These are phyloP conservation scores for Phalanger gymnotis DNA, from an alignment of 2,797 vertebrate species.

Conservation along the genomic window DNA sequence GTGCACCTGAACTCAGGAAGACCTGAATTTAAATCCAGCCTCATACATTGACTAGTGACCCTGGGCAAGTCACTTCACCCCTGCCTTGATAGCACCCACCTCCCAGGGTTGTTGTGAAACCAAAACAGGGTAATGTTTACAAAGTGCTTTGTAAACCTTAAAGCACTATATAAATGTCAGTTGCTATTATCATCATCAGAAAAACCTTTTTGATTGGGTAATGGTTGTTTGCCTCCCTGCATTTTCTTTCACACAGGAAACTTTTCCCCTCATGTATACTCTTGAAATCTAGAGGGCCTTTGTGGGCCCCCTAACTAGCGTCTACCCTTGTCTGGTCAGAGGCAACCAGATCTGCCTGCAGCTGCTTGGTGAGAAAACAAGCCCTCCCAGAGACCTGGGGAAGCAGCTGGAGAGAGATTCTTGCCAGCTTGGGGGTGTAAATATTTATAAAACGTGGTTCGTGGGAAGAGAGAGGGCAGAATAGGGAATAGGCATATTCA, in stretches of 20 bases:
- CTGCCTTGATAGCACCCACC: background rate
- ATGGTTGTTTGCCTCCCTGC: conserved; percentile 20
- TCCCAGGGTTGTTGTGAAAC: background rate
- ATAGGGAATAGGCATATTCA: conserved; percentile 65
- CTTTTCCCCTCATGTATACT: conserved; percentile 62
- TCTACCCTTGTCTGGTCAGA: conserved; percentile 74
- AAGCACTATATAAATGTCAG: background rate
- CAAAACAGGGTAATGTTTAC: background rate
- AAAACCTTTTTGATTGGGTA: background rate
- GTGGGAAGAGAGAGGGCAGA: conserved; percentile 71
- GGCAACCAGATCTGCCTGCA: conserved; percentile 76
- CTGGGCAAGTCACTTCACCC: background rate
- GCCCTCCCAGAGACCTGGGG: conserved; percentile 73
- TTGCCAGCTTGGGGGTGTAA: conserved; percentile 83
- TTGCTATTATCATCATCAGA: background rate
- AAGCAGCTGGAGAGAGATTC: conserved; percentile 82
- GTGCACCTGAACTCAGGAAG: background rate
- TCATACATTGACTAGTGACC: background rate
- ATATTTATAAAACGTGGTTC: conserved; percentile 81
- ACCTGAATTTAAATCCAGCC: background rate
- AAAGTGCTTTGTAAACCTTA: background rate
- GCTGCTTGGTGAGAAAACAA: conserved; percentile 78
- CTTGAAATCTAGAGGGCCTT: conserved; percentile 23
- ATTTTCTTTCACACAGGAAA: conserved; percentile 33
- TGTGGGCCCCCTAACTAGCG: conserved; percentile 54